A percentile compares a stretch with the other conserved stretches of the same genome.
phyloP scores from a whole-genome alignment of 2,113 vertebrate genomes.

The Xenus cinereus region DNA sequence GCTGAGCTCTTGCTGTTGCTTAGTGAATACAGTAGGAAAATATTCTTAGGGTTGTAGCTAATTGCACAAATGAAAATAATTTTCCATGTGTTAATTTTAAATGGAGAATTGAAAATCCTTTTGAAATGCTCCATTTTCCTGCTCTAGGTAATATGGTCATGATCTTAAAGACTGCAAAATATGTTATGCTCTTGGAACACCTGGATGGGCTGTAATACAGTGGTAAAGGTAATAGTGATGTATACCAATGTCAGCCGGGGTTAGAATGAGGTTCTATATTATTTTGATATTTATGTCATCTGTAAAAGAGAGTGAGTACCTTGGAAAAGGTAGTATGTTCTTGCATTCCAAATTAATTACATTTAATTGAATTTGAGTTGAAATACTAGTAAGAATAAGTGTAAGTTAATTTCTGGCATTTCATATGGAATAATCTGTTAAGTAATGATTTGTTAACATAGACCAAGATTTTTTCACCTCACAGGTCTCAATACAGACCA shows the following conservation, averaged over 20 bases:
- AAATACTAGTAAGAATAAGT: background rate
- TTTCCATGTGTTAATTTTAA: background rate
- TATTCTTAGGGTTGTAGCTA: background rate
- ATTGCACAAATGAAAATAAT: background rate
- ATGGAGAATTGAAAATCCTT: background rate
- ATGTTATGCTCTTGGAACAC: background rate
- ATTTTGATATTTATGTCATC: background rate
- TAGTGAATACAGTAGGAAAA: background rate
- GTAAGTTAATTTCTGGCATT: background rate
- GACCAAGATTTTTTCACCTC: background rate
- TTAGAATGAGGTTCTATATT: background rate
- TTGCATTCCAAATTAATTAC: background rate
- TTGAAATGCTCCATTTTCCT: background rate
- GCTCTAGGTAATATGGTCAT: background rate
- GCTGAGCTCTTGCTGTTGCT: background rate
- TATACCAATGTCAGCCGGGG: fast-evolving
- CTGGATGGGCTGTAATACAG: background rate
- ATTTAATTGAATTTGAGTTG: background rate
- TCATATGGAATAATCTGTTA: background rate
- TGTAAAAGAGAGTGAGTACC: background rate
- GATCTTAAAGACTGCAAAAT: background rate
- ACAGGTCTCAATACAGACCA: fast-evolving
- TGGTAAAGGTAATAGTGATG: background rate
- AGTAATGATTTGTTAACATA: background rate
- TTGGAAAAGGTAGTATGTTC: background rate